Evolutionary conservation across 2,888 invertebrate genomes (phyloP), one percentile per base, ranked within the genome.

Genomic region (Drosophila longiperda): DNA sequence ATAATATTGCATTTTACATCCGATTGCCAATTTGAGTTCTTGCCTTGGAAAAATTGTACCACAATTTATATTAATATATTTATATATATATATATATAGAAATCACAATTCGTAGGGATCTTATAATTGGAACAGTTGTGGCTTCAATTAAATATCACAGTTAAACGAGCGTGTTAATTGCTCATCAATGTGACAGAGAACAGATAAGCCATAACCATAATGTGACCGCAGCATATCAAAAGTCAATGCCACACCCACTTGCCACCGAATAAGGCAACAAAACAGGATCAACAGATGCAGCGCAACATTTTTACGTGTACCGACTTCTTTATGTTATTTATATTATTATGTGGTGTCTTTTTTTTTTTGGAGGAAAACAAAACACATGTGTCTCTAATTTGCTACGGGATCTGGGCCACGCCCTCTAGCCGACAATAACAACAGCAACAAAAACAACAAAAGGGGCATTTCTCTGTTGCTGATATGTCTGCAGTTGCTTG

Each of bases 381-480:
- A 66, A 58, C 79, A 89, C 87, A 87, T 85, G 85, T 85, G 85
- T 87, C 67, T 73, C 87, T 83, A 86, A 83, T 86, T 83, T 83
- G 62, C 38, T 42, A 11, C 58, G 68, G 67, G 70, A 68, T 63
- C 64, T 45, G 58, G 20, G 68, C 65, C 84, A 87, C 85, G 89
- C 85, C 85, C 77, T 62, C 58, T 67, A 52, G 34, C 38, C 55
- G 32, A 50, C 48, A 52, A 33, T n/a, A 34, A 36, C 66, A 53
- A 42, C 40, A 62, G 20, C 1, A 32, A n/a, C 2, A 11, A 6
- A 5, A 34, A 5, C 11, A 54, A 11, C 11, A 23, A 36, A 45
- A 2, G 1, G 52, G 48, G 57, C 45, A 52, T 20, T 29, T 34
- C 26, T 42, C 6, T 40, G 33, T 23, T 40, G 42, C 15, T 15